Percentiles rank a stretch among this genome's conserved stretches.
Evolutionary conservation across 2,113 vertebrate genomes (phyloP).

Genomic region (Psittacus erithacus): DNA sequence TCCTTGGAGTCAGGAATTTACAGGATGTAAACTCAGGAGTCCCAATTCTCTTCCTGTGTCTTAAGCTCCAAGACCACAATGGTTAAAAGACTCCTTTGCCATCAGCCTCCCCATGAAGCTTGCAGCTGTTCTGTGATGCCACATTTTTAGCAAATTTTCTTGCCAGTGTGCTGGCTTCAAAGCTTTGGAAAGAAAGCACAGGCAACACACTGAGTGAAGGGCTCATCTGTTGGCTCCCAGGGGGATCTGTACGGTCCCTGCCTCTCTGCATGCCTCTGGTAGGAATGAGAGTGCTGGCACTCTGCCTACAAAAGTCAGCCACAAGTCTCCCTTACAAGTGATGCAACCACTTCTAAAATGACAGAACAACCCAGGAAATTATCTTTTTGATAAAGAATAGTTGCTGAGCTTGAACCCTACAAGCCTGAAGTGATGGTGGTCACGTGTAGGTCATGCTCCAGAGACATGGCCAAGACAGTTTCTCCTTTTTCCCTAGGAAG

Average conservation of each 20-base stretch:
- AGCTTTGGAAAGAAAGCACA: background rate
- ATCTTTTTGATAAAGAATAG: background rate
- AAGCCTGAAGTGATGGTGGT: background rate
- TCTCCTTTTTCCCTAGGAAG: background rate
- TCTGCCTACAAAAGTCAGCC: background rate
- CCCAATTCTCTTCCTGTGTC: background rate
- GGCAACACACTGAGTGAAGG: background rate
- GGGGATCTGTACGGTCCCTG: accelerated
- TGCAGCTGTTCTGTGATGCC: background rate
- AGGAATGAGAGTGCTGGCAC: background rate
- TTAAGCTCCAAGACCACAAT: background rate
- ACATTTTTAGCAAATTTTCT: background rate
- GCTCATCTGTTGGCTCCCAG: background rate
- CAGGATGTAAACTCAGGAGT: background rate
- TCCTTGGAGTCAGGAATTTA: background rate
- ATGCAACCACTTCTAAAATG: background rate
- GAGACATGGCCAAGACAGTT: background rate
- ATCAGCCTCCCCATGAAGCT: background rate
- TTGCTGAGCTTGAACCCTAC: background rate
- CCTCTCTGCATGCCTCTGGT: background rate
- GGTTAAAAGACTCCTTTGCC: background rate
- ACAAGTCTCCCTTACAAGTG: background rate
- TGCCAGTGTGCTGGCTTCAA: background rate
- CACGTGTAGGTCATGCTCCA: background rate
- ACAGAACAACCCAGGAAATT: background rate